Evolutionary conservation across 2,113 vertebrate species (phyloP).

Genomic region (Xiphophorus couchianus): DNA sequence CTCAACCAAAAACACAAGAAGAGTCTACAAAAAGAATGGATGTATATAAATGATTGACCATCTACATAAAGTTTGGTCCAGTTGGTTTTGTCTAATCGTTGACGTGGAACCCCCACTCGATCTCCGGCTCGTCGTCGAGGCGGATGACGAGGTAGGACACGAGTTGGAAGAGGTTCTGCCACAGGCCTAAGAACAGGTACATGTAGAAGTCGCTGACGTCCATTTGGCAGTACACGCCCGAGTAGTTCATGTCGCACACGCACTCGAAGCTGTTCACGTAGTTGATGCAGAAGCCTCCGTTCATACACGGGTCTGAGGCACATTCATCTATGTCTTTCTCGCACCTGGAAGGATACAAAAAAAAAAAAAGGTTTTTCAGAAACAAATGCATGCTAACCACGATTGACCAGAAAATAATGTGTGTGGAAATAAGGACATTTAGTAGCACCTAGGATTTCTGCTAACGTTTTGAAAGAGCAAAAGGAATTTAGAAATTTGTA

Average conservation of each 20-base stretch:
- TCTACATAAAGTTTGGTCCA: not conserved
- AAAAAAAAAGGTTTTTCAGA: not conserved
- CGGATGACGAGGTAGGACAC: slow-evolving; percentile 88
- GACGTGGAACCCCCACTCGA: slow-evolving; percentile 83
- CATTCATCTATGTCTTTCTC: slow-evolving; percentile 89
- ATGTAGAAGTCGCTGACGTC: slow-evolving; percentile 91
- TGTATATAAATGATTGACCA: no score
- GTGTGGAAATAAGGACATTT: no score
- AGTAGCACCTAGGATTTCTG: no score
- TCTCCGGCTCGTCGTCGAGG: slow-evolving; percentile 88
- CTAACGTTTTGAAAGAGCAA: not conserved
- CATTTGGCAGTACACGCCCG: slow-evolving; percentile 86
- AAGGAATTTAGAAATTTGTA: not conserved
- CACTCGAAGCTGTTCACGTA: slow-evolving; percentile 85
- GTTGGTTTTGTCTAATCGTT: slow-evolving; percentile 41
- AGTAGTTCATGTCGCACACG: slow-evolving; percentile 84
- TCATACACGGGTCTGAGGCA: slow-evolving; percentile 84
- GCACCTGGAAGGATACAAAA: slow-evolving; percentile 78
- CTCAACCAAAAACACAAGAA: no score
- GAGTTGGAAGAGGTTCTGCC: slow-evolving; percentile 94
- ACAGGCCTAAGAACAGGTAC: slow-evolving; percentile 86
- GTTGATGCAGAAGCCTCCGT: slow-evolving; percentile 87
- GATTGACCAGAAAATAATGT: not conserved
- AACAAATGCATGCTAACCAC: not conserved
- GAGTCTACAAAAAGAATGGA: no score